A percentile compares a stretch with the other conserved stretches of the same genome.
Conservation (phyloP, 2,113 vertebrate genomes). For the Numenius arquata region DNA sequence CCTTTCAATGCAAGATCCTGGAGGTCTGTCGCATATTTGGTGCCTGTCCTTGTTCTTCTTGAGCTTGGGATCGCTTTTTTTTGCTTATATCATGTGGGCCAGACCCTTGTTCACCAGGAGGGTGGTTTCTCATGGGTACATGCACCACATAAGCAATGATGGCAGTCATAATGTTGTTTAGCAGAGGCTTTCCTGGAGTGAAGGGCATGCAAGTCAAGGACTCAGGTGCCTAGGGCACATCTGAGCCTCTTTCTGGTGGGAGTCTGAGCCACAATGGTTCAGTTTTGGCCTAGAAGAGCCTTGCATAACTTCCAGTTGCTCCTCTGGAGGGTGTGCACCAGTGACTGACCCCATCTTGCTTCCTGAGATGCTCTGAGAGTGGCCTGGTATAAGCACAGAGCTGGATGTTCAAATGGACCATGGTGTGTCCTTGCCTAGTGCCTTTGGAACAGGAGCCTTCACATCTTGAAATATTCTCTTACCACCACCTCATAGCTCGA, state of each 20-base stretch:
- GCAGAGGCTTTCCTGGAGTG: not conserved
- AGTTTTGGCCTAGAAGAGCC: not conserved
- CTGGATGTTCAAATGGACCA: not conserved
- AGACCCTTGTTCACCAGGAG: not conserved
- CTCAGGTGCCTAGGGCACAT: not conserved
- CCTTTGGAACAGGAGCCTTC: not conserved
- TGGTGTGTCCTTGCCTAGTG: not conserved
- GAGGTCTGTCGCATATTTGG: not conserved
- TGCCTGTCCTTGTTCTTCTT: not conserved
- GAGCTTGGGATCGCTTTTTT: not conserved
- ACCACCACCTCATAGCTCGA: accelerated
- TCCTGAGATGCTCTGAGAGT: not conserved
- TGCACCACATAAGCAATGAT: not conserved
- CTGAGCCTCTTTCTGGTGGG: not conserved
- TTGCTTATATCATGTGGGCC: not conserved
- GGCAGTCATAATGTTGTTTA: not conserved
- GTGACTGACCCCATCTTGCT: not conserved
- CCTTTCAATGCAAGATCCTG: not conserved
- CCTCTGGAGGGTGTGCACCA: not conserved
- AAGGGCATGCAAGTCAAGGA: not conserved
- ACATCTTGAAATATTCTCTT: not conserved
- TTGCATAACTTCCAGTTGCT: not conserved
- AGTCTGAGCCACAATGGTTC: not conserved
- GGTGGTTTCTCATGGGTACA: not conserved
- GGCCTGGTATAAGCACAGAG: not conserved